Evolutionary conservation across 2,888 invertebrate species (phyloP).

Genomic region (Drosophila borborema): DNA sequence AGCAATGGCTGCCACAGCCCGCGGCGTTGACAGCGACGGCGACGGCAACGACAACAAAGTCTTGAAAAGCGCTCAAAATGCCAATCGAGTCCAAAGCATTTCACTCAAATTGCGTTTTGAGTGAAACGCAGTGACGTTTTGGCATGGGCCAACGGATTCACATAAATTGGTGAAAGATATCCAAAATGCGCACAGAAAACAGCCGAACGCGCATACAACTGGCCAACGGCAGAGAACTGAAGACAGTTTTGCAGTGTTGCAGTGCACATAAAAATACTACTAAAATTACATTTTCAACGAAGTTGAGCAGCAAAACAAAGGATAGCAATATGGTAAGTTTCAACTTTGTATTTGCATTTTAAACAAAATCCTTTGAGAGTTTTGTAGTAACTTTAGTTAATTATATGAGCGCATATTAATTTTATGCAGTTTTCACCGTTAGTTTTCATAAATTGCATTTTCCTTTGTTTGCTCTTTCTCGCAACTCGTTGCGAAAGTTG

Average conservation of each 20-base stretch:
- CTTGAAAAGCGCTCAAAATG: slow-evolving; percentile 68
- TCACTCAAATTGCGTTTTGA: slow-evolving; percentile 81
- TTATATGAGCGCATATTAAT: not conserved
- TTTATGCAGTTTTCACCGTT: slow-evolving; percentile 7
- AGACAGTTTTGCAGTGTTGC: slow-evolving; percentile 45
- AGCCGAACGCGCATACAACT: slow-evolving; percentile 64
- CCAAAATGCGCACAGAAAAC: slow-evolving; percentile 66
- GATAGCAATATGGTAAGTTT: slow-evolving; percentile 58
- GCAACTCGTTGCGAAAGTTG: slow-evolving; percentile 74
- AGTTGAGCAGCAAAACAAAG: not conserved
- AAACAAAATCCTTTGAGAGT: not conserved
- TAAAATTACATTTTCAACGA: not conserved
- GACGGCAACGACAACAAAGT: not conserved
- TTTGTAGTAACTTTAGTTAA: not conserved
- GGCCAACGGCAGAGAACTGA: slow-evolving; percentile 34
- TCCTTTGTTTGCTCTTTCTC: slow-evolving; percentile 3
- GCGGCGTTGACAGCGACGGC: slow-evolving; percentile 11
- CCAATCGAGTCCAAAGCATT: slow-evolving; percentile 51
- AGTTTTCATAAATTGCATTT: not conserved
- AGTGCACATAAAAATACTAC: slow-evolving; percentile 18
- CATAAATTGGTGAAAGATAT: slow-evolving; percentile 82
- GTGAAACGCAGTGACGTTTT: slow-evolving; percentile 68
- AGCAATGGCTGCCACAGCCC: slow-evolving; percentile 17
- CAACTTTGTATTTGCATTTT: not conserved
- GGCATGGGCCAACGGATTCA: slow-evolving; percentile 74